Evolutionary conservation across 2,797 vertebrate genomes (phyloP).

Genomic region (Gorsachius magnificus): DNA sequence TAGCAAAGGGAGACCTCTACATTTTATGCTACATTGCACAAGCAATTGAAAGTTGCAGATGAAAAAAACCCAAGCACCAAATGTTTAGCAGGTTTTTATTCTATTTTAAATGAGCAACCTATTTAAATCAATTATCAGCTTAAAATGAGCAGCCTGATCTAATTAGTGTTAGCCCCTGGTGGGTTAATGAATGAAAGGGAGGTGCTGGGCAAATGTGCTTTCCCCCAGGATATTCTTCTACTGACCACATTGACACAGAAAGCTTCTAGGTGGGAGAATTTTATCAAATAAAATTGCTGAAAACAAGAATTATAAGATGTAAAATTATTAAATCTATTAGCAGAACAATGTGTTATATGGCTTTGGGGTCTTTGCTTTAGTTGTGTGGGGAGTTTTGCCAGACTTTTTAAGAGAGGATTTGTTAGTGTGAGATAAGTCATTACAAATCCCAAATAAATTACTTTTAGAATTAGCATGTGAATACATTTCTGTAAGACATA

Average conservation of each 20-base stretch:
- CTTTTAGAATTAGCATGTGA: slow-evolving; percentile 66
- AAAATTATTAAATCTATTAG: slow-evolving; percentile 37
- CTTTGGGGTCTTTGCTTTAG: neutral
- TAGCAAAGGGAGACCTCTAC: slow-evolving; percentile 80
- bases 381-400: neutral
- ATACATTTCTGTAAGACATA: slow-evolving; percentile 57
- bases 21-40: slow-evolving; percentile 88
- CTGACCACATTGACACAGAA: slow-evolving; percentile 78
- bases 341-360: slow-evolving; percentile 12
- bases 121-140: slow-evolving; percentile 89
- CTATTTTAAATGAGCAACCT: slow-evolving; percentile 86
- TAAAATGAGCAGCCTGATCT: slow-evolving; percentile 84
- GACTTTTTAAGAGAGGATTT: slow-evolving; percentile 51
- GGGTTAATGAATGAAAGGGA: slow-evolving; percentile 83
- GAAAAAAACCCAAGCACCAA: slow-evolving; percentile 85
- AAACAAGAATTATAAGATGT: slow-evolving; percentile 4
- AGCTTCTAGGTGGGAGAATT: slow-evolving; percentile 61
- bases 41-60: slow-evolving; percentile 89
- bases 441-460: slow-evolving; percentile 74
- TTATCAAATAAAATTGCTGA: slow-evolving; percentile 51
- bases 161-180: slow-evolving; percentile 82
- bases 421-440: slow-evolving; percentile 68
- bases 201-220: slow-evolving; percentile 76
- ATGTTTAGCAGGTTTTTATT: slow-evolving; percentile 87
- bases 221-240: slow-evolving; percentile 72